These are phyloP conservation scores for Sesia apiformis DNA, from an alignment of 2,888 invertebrate genomes.

Conservation along the genomic window DNA sequence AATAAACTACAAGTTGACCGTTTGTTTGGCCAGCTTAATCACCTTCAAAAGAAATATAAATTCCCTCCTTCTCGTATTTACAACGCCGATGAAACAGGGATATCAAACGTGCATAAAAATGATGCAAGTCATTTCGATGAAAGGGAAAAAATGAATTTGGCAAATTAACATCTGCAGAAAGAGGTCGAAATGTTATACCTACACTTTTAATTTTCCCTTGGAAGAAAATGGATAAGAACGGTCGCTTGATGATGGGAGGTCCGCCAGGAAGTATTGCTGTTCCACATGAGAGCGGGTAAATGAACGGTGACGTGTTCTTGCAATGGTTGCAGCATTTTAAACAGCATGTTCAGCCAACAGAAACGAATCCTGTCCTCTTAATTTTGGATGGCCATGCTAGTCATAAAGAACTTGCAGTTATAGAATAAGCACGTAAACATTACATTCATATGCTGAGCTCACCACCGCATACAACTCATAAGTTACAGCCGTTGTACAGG, in stretches of 20 bases:
- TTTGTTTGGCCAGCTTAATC: slow-evolving; percentile 4
- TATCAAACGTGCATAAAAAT: slow-evolving; percentile 5
- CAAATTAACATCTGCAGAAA: slow-evolving; percentile 6
- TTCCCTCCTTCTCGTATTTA: slow-evolving; percentile 5
- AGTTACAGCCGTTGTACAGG: slow-evolving; percentile 12
- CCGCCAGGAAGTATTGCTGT: slow-evolving; percentile 6
- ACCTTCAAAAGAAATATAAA: slow-evolving; percentile 4
- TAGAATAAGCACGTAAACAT: slow-evolving; percentile 13
- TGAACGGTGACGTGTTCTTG: slow-evolving; percentile 13
- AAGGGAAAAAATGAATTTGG: slow-evolving; percentile 9
- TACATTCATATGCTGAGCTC: slow-evolving; percentile 17
- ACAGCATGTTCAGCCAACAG: neutral
- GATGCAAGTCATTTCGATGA: slow-evolving; percentile 5
- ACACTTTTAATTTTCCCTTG: slow-evolving; percentile 9
- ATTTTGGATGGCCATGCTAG: slow-evolving; percentile 8
- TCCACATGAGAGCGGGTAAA: slow-evolving; percentile 7
- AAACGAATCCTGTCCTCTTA: slow-evolving; percentile 1
- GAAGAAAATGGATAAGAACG: slow-evolving; percentile 8
- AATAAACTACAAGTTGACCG: slow-evolving; percentile 8
- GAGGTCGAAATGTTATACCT: slow-evolving; percentile 4
- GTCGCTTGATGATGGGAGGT: slow-evolving; percentile 7
- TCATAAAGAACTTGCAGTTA: slow-evolving; percentile 8
- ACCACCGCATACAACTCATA: slow-evolving; percentile 11
- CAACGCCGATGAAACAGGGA: slow-evolving; percentile 6
- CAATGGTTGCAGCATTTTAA: slow-evolving; percentile 7